Base-by-base conservation (phyloP, 2,113 vertebrate genomes). In the Ptychochromis oligacanthus region DNA sequence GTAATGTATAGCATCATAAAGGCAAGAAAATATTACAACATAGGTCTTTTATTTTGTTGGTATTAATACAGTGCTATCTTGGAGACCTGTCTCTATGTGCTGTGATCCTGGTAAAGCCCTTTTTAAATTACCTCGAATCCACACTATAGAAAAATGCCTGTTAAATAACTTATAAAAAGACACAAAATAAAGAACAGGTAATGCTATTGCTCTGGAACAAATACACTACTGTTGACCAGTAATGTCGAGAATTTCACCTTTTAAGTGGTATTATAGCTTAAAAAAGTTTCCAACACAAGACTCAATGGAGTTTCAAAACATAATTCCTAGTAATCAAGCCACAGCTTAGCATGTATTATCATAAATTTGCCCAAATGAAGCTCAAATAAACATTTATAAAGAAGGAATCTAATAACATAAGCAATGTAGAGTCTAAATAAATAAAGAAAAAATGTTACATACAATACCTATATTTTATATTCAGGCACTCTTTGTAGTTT, bases 401-500 rank as follows among this genome's bases (percentile, higher is more conserved):
- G 22, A 80, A 22, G 75, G 18, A 76, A 64, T 43, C 49, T 54
- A 72, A 54, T 26, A 72, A 54, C 67, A 54, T 72, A 46, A 67
- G 14, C 64, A 46, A 46, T 26, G 38, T 18, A 72, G 46, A 72
- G 46, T 20, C 24, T 49, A 70, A 70, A 70, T 49, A 70, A 49
- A 70, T n/a, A 12, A 38, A 38, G 1, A 76, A 59, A 76, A 56
- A 11, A 34, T 36, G 0, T 26, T 46, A 14, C 10, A 2, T 59
- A 5, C 36, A 40, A 43, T 59, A 40, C 34, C 36, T 7, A n/a
- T 40, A 59, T 22, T 77, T 59, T 54, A 26, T 14, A 61, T 54
- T 14, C 18, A 64, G 26, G 22, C 56, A n/a, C 52, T 80, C 77
- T 86, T 88, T 92, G 83, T 79, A 79, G 17, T 90, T 77, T 67